Conservation (phyloP, 2,888 invertebrate genomes). For the Aporophyla nigra region DNA sequence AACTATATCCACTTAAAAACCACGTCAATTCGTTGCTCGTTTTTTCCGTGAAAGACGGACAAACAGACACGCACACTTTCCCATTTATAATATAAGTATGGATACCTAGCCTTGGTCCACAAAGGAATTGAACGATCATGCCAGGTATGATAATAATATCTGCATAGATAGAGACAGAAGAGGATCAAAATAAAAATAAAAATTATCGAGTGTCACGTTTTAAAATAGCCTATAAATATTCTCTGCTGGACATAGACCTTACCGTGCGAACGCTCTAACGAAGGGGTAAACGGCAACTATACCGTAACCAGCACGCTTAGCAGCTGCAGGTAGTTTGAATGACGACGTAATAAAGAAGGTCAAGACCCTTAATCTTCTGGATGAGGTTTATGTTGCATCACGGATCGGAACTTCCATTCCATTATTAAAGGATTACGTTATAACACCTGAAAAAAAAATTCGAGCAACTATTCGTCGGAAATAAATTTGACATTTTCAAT, state of each 20-base stretch:
- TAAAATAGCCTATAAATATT: not conserved
- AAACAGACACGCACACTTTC: too few species aligned
- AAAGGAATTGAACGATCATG: slow-evolving; percentile 6
- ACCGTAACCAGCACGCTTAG: not conserved
- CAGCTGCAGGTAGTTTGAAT: not conserved
- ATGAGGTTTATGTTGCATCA: not conserved
- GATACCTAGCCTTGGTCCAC: slow-evolving; percentile 4
- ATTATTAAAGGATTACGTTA: not conserved
- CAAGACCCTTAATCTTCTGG: not conserved
- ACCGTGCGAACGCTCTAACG: too few species aligned
- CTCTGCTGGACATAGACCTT: too few species aligned
- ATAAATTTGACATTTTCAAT: not conserved
- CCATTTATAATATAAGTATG: too few species aligned
- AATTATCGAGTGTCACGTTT: not conserved
- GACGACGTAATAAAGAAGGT: not conserved
- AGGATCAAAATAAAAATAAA: not conserved
- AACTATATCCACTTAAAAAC: too few species aligned
- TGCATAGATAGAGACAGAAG: not conserved
- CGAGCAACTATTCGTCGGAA: not conserved
- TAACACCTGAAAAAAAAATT: not conserved
- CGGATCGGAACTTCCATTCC: not conserved
- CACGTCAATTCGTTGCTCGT: too few species aligned
- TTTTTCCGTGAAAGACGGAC: too few species aligned
- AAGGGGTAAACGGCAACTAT: not conserved
- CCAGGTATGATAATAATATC: not conserved